Conservation (phyloP, 1,140 invertebrate species). For the Caenorhabditis latens region DNA sequence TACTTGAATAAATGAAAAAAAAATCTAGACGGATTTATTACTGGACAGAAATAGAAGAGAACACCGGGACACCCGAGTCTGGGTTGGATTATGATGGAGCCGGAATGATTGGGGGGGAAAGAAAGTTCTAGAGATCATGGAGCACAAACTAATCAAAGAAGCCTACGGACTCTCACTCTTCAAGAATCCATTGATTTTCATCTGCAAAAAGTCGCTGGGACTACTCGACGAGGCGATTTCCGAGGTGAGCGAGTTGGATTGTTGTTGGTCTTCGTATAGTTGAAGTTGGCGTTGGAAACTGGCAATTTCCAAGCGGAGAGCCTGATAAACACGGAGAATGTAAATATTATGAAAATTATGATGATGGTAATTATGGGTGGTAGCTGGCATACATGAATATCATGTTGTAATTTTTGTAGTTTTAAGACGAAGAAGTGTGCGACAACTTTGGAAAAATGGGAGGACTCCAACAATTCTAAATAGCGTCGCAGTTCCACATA, state of each 20-base stretch:
- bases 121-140: neutral
- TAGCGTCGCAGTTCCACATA: too few species aligned
- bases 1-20: too few species aligned
- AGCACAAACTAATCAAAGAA: neutral
- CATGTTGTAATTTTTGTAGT: too few species aligned
- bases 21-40: neutral
- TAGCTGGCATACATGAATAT: neutral
- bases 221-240: constrained; percentile 34
- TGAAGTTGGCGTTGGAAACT: constrained; percentile 32
- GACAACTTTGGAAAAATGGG: too few species aligned
- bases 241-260: neutral
- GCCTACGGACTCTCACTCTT: neutral
- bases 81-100: constrained; percentile 27
- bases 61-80: constrained; percentile 29
- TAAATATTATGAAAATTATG: neutral
- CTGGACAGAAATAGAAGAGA: neutral
- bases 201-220: constrained; percentile 16
- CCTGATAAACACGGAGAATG: neutral
- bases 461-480: too few species aligned
- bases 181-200: constrained; percentile 28
- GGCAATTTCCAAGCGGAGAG: constrained; percentile 39
- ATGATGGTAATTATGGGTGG: neutral
- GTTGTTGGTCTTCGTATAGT: constrained; percentile 14
- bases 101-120: constrained; percentile 10
- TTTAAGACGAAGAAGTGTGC: too few species aligned